Conservation (phyloP, 37 sponge, comb jelly and placozoan genomes). For the Beroe forskalii region DNA sequence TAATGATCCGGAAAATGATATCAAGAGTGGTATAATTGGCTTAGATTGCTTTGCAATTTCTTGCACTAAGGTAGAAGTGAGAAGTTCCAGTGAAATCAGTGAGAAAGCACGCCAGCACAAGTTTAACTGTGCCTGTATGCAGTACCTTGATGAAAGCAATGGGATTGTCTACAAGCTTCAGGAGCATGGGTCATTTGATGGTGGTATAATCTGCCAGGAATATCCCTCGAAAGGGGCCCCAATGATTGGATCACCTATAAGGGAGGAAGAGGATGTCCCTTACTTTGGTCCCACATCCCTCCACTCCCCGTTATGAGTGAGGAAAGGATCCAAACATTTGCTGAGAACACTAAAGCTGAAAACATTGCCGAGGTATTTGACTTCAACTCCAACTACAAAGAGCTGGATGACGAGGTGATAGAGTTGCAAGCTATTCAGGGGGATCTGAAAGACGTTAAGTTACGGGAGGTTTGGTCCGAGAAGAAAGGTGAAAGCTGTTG, state of each 20-base stretch:
- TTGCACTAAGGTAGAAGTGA: constrained; percentile 15
- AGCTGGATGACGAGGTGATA: constrained; percentile 8
- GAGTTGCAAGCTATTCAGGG: constrained; percentile 46
- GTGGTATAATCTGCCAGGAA: background rate
- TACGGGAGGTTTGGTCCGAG: constrained; percentile 5
- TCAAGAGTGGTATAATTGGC: background rate
- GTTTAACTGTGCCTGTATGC: constrained; percentile 19
- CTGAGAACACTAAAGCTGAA: constrained; percentile 26
- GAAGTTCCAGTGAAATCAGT: constrained; percentile 41
- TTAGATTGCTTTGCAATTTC: constrained; percentile 21
- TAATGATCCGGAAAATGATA: background rate
- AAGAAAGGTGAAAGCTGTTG: background rate
- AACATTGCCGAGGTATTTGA: constrained; percentile 7
- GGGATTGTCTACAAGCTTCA: constrained; percentile 54
- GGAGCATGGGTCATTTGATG: background rate
- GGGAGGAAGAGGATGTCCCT: background rate
- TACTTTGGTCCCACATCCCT: background rate
- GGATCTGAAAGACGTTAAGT: background rate
- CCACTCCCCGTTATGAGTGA: background rate
- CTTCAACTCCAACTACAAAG: background rate
- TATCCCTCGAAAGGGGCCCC: background rate
- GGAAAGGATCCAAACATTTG: constrained; percentile 11
- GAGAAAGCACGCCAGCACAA: background rate
- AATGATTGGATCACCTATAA: background rate
- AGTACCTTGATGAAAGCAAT: constrained; percentile 1